These are phyloP conservation scores for Piscicola geometra DNA, from an alignment of 2,888 invertebrate genomes.

Conservation along the genomic window DNA sequence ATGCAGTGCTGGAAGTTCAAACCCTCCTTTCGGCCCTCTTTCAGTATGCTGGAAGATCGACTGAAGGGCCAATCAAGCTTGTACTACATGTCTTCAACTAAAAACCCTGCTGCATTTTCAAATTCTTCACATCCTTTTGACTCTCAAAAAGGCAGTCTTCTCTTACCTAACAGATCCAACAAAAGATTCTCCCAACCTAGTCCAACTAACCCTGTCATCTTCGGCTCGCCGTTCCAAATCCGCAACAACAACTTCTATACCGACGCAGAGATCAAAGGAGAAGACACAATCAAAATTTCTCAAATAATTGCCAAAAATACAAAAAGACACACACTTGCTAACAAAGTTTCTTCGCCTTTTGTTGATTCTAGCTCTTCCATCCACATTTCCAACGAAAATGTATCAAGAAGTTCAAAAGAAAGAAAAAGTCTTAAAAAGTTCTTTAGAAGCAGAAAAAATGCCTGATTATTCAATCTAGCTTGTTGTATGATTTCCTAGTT, in stretches of 20 bases:
- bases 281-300: not conserved
- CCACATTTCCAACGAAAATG: conserved; percentile 39
- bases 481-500: too few species aligned
- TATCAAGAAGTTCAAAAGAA: conserved; percentile 41
- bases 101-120: not conserved
- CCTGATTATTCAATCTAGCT: not conserved
- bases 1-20: conserved; percentile 42
- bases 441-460: conserved; percentile 34
- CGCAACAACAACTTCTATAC: not conserved
- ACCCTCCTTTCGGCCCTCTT: conserved; percentile 42
- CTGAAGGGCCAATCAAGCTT: conserved; percentile 44
- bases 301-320: not conserved
- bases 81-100: conserved; percentile 38
- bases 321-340: not conserved
- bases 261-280: not conserved
- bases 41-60: conserved; percentile 40
- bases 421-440: conserved; percentile 44
- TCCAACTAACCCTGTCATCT: not conserved
- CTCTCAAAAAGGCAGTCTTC: not conserved
- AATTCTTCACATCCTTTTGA: not conserved
- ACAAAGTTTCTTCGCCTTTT: not conserved
- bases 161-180: conserved; percentile 5
- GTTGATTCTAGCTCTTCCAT: conserved; percentile 7
- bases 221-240: not conserved
- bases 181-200: not conserved